Evolutionary conservation across 2,113 vertebrate species (phyloP).

Genomic region (Chaenocephalus aceratus): DNA sequence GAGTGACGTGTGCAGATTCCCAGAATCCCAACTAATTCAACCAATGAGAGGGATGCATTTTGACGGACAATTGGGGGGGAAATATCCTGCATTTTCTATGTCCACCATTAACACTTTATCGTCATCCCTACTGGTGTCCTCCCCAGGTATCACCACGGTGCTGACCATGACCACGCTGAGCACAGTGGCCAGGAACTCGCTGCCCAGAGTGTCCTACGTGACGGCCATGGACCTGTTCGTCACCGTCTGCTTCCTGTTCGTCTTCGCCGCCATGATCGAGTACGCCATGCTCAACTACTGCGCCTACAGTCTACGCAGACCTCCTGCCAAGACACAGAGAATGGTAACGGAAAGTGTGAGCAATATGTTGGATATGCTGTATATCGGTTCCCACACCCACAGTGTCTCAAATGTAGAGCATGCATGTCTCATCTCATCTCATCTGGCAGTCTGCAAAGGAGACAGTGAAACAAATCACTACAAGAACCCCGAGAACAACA

Average conservation of each 20-base stretch:
- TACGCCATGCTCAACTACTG: conserved; percentile 98
- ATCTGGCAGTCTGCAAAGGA: background rate
- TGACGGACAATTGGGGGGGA: too few species aligned
- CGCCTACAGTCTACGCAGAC: conserved; percentile 86
- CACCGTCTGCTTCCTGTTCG: conserved; percentile 97
- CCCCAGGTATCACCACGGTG: conserved; percentile 95
- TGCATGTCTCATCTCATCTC: background rate
- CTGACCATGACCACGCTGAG: conserved; percentile 98
- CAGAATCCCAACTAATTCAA: too few species aligned
- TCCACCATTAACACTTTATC: too few species aligned
- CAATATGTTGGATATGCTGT: background rate
- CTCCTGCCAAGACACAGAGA: conserved; percentile 86
- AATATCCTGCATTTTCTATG: too few species aligned
- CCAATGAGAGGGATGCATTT: too few species aligned
- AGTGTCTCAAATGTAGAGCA: background rate
- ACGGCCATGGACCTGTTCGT: conserved; percentile 98
- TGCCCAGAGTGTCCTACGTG: conserved; percentile 96
- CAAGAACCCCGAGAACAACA: background rate
- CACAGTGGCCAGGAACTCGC: conserved; percentile 94
- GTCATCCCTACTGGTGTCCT: background rate
- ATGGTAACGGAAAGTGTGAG: conserved; percentile 84
- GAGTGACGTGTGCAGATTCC: too few species aligned
- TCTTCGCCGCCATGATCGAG: conserved; percentile 97
- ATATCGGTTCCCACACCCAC: too few species aligned
- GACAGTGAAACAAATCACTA: background rate